phyloP scores from a whole-genome alignment of 2,888 invertebrate species.

The Sinopyrophorus schimmeli region DNA sequence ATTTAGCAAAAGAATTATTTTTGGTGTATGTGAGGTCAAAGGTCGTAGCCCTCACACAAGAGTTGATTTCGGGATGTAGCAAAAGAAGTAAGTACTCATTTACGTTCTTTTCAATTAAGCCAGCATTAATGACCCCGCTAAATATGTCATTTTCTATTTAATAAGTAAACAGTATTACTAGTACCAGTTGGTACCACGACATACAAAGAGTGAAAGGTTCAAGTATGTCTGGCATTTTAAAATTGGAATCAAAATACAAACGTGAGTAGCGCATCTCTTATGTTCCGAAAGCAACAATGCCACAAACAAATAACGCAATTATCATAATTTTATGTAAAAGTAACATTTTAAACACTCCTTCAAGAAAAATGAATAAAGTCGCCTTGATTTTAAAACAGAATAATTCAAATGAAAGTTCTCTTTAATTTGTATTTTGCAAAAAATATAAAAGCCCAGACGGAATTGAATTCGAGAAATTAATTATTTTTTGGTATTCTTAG shows the following conservation, averaged over 20 bases:
- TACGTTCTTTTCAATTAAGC: background rate
- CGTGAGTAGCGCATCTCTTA: conserved; percentile 7
- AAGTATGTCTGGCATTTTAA: conserved; percentile 14
- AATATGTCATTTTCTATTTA: conserved; percentile 17
- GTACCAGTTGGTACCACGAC: conserved; percentile 18
- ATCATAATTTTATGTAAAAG: conserved; percentile 15
- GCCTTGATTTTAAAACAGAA: too few relatives aligned
- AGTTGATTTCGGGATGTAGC: too few relatives aligned
- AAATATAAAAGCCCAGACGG: too few relatives aligned
- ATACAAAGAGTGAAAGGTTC: conserved; percentile 19
- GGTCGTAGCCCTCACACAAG: conserved; percentile 1
- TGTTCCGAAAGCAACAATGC: background rate
- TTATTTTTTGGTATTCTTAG: too few relatives aligned
- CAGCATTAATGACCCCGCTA: conserved; percentile 3
- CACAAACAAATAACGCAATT: conserved; percentile 1
- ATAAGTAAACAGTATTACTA: conserved; percentile 11
- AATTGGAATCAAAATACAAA: conserved; percentile 13
- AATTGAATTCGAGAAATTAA: too few relatives aligned
- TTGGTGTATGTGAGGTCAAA: conserved; percentile 7
- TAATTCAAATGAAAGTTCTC: too few relatives aligned
- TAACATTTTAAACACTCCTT: too few relatives aligned
- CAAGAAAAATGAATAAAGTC: too few relatives aligned
- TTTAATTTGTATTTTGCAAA: too few relatives aligned
- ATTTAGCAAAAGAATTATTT: too few relatives aligned
- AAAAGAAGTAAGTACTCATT: too few relatives aligned